Conservation (phyloP, 2,888 invertebrate genomes). For the Selenia dentaria region DNA sequence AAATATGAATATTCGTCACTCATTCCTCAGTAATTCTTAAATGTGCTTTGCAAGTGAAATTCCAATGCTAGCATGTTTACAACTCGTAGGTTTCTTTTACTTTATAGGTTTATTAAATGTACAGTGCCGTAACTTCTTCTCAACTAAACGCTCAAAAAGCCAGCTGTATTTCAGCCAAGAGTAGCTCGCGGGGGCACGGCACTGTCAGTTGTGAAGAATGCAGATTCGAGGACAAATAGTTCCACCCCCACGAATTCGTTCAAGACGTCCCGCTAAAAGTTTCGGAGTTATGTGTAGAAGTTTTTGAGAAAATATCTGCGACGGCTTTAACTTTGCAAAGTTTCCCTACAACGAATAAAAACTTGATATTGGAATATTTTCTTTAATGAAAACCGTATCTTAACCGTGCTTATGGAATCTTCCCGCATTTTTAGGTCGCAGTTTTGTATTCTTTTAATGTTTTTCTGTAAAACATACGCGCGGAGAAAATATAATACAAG, state of each 20-base stretch:
- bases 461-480: too few species aligned
- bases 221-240: slow-evolving; percentile 43
- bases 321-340: slow-evolving; percentile 12
- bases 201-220: slow-evolving; percentile 34
- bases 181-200: background rate
- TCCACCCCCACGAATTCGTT: slow-evolving; percentile 27
- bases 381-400: slow-evolving; percentile 1
- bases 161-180: background rate
- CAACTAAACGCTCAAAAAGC: too few species aligned
- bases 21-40: too few species aligned
- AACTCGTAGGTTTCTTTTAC: too few species aligned
- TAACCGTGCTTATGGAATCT: too few species aligned
- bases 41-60: too few species aligned
- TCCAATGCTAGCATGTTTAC: too few species aligned
- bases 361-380: slow-evolving; percentile 17
- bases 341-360: slow-evolving; percentile 3
- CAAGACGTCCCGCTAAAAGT: slow-evolving; percentile 32
- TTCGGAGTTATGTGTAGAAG: slow-evolving; percentile 22
- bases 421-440: too few species aligned
- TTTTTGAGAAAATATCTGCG: slow-evolving; percentile 21
- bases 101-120: background rate
- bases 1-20: too few species aligned
- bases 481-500: too few species aligned
- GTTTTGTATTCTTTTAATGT: too few species aligned
- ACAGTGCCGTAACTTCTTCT: background rate